Conservation (phyloP, 2,797 vertebrate species). For the Centropyge bicolor region DNA sequence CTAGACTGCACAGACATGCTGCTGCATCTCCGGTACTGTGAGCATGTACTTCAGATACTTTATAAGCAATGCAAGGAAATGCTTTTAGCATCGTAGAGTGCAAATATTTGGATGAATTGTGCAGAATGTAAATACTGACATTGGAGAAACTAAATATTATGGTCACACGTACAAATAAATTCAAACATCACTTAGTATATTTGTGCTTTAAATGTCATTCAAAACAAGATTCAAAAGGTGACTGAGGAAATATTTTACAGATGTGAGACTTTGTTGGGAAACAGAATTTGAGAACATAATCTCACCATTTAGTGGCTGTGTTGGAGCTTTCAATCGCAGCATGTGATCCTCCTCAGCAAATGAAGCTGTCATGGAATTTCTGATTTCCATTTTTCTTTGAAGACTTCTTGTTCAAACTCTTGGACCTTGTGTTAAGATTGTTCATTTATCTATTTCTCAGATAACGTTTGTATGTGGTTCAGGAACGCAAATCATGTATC, state of each 20-base stretch:
- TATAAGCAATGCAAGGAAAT: not conserved
- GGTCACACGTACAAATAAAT: not conserved
- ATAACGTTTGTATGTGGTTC: not conserved
- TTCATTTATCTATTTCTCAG: not conserved
- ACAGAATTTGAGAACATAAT: not conserved
- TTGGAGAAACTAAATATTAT: not conserved
- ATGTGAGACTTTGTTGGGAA: not conserved
- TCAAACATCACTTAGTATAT: not conserved
- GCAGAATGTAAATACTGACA: not conserved
- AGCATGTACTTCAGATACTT: not conserved
- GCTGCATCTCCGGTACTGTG: not conserved
- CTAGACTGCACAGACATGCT: constrained; percentile 50
- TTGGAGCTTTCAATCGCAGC: not conserved
- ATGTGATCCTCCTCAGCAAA: not conserved
- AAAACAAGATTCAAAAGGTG: not conserved
- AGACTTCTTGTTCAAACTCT: not conserved
- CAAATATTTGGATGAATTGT: not conserved
- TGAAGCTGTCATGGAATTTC: too few relatives aligned
- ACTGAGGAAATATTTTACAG: not conserved
- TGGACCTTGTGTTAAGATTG: not conserved
- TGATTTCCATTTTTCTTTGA: not conserved
- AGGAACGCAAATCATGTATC: not conserved
- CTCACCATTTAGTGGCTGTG: not conserved
- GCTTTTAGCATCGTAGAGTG: not conserved
- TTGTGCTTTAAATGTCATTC: not conserved